Evolutionary conservation across 92 coral and sea anemone genomes (phyloP).

Genomic region (Plumapathes pennacea): DNA sequence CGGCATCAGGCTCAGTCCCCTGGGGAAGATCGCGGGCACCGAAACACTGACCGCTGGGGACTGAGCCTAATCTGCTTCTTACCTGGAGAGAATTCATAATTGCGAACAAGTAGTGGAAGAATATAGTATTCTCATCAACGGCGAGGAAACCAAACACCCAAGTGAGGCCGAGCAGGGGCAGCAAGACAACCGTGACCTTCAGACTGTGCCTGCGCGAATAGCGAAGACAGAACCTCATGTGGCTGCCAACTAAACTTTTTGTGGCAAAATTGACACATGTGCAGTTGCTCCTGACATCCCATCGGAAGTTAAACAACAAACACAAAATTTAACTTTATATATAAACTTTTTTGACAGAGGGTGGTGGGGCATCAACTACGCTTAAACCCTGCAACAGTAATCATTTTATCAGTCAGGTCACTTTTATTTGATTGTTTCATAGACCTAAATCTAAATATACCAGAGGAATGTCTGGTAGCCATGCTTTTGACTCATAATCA

Average conservation of each 20-base stretch:
- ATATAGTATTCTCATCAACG: constrained; percentile 70
- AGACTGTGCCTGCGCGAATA: constrained; percentile 61
- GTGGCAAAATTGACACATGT: too few relatives aligned
- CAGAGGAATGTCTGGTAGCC: too few relatives aligned
- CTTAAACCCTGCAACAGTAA: constrained; percentile 40
- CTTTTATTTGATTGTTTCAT: too few relatives aligned
- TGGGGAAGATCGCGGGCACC: too few relatives aligned
- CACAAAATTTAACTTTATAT: background rate
- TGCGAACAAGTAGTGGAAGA: constrained; percentile 82
- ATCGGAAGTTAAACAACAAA: background rate
- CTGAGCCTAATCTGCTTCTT: background rate
- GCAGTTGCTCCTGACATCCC: too few relatives aligned
- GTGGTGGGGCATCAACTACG: constrained; percentile 68
- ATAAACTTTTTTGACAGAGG: constrained; percentile 21
- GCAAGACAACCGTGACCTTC: constrained; percentile 73
- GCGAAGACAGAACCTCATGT: too few relatives aligned
- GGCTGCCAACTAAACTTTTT: too few relatives aligned
- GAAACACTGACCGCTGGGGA: background rate
- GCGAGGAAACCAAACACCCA: constrained; percentile 94
- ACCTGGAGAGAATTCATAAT: constrained; percentile 84
- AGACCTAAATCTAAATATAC: too few relatives aligned
- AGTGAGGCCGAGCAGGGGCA: constrained; percentile 81
- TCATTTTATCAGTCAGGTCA: too few relatives aligned
- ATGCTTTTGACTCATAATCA: too few relatives aligned
- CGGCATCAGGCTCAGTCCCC: too few relatives aligned